Base-by-base conservation (phyloP, 2,888 invertebrate genomes). In the Atrina japonica region DNA sequence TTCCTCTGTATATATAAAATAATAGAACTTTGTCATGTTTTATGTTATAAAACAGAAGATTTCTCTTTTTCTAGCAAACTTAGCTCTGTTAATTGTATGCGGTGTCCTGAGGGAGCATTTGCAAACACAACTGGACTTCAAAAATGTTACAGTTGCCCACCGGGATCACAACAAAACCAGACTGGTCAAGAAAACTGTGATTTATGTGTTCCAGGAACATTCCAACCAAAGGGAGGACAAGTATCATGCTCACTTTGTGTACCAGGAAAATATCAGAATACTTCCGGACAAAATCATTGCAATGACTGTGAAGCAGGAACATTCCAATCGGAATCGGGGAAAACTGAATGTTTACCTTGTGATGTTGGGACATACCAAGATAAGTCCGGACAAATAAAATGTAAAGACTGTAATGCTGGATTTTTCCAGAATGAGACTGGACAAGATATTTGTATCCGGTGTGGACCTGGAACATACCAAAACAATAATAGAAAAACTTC, bases 361-460 rank as follows among this genome's bases (percentile, higher is more conserved):
- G 23, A 21, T 2, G 49, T 29, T 49, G 66, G 66, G 23, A 29
- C 43, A 25, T 66, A 40, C 49, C 21, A 29, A 21, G 25, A 14
- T 25, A 16, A 52, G n/a, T 27, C 14, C 25, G 55, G 40, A 6
- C 18, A 47, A 53, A 60, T 61, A 21, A 14, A 47, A 1, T 68
- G 68, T 40, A 18, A 23, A 40, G 11, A 30, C 35, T 68, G 68
- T 63, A 18, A 55, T 3, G 3, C 40, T 41, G 68, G 68, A 7
- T 29, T 45, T 47, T 68, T 25, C 55, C 21, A 49, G 11, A 68
- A 68, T 16, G 35, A 49, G 23, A 61, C 49, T 0, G 61, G 61
- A n/a, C 9, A 30, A 49, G 18, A 45, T 7, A n/a, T n/a, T 1
- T 61, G 61, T 35, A 14, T 18, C 25, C 9, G 23, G 18, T 61